phyloP scores from a whole-genome alignment of 2,888 invertebrate species.

The Phytoseiulus persimilis region DNA sequence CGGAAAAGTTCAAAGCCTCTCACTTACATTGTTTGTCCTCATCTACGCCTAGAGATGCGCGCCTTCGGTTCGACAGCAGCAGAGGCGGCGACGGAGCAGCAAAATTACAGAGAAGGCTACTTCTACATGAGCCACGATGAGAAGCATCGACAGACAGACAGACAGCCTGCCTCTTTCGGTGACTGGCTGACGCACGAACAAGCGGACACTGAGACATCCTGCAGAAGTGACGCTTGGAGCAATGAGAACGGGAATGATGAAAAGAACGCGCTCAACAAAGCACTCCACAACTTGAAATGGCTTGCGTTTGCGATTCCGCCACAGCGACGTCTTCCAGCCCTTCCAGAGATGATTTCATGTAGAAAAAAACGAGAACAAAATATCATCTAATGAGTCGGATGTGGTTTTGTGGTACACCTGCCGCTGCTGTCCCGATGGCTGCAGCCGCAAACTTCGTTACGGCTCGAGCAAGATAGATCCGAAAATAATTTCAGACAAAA shows the following conservation, averaged over 20 bases:
- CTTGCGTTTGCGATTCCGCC: background rate
- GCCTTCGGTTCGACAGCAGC: background rate
- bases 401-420: background rate
- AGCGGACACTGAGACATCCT: background rate
- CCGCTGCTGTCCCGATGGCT: background rate
- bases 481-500: background rate
- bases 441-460: background rate
- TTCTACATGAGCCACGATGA: background rate
- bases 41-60: background rate
- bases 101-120: background rate
- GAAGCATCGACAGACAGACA: background rate
- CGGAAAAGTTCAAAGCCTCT: background rate
- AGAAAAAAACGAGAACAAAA: background rate
- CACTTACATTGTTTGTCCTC: slow-evolving; percentile 5
- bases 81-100: background rate
- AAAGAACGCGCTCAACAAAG: too few species aligned
- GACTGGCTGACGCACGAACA: background rate
- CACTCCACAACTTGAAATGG: background rate
- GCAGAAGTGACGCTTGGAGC: background rate
- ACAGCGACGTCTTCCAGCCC: background rate
- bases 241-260: background rate
- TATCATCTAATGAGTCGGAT: background rate
- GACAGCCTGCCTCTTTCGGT: background rate
- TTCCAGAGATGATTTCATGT: background rate
- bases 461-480: background rate